Conservation (phyloP, 2,797 vertebrate species). For the Eulemur coronatus region DNA sequence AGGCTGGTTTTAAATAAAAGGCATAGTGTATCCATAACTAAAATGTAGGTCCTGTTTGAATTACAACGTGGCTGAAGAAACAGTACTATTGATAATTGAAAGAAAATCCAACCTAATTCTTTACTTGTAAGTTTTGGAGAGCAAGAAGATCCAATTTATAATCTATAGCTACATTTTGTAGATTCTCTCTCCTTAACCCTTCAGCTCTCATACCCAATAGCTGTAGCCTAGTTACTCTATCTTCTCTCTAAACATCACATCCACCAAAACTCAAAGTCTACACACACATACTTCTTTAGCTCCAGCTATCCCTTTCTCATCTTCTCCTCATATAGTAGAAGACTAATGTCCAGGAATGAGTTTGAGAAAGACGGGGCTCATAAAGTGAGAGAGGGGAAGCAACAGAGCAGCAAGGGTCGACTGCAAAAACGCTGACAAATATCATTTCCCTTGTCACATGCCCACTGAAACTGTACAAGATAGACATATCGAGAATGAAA, state of each 20-base stretch:
- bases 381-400: background rate
- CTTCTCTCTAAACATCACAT: background rate
- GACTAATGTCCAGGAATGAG: background rate
- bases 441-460: background rate
- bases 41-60: background rate
- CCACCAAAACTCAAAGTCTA: background rate
- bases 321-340: background rate
- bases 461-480: background rate
- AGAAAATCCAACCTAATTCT: background rate
- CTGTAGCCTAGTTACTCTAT: background rate
- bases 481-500: background rate
- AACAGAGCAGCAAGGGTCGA: background rate
- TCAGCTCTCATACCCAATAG: background rate
- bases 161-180: background rate
- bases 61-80: background rate
- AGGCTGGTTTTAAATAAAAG: background rate
- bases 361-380: background rate
- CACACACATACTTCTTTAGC: background rate
- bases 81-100: background rate
- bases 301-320: background rate
- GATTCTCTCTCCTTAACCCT: background rate
- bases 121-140: background rate
- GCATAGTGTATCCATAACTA: background rate
- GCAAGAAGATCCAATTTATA: background rate
- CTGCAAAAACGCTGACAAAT: accelerated